Conservation (phyloP, 2,113 vertebrate species). For the Hippopotamus amphibius region DNA sequence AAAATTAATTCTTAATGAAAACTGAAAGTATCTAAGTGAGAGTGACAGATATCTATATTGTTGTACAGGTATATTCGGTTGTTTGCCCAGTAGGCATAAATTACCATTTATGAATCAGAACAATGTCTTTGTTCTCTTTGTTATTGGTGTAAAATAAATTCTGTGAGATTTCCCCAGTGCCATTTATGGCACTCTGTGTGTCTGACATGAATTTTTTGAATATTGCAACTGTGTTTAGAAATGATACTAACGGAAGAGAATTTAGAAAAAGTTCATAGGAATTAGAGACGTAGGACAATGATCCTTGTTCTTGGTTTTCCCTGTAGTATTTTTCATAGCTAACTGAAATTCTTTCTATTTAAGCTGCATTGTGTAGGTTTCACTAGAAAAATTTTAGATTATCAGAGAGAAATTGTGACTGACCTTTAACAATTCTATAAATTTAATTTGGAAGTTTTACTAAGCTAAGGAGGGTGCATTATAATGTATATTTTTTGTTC, state of each 20-base stretch:
- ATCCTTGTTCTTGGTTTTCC: not conserved
- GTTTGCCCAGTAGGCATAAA: not conserved
- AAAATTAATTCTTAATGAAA: constrained; percentile 10
- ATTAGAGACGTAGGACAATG: not conserved
- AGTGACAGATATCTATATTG: not conserved
- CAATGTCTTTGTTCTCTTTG: not conserved
- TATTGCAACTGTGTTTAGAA: not conserved
- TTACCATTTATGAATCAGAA: not conserved
- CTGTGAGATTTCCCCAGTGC: not conserved
- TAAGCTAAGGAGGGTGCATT: constrained; percentile 19
- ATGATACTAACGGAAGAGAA: not conserved
- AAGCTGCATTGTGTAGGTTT: not conserved
- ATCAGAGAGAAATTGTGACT: not conserved
- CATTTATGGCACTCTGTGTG: not conserved
- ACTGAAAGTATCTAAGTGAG: not conserved
- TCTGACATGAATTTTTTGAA: not conserved
- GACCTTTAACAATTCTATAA: not conserved
- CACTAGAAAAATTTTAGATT: not conserved
- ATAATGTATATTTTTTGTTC: constrained; percentile 28
- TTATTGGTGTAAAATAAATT: not conserved
- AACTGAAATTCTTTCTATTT: not conserved
- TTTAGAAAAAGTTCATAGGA: not conserved
- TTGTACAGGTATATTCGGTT: not conserved
- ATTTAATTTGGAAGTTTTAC: constrained; percentile 41
- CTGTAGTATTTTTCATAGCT: not conserved